phyloP scores from a whole-genome alignment of 2,113 vertebrate species.

The Bubo bubo region DNA sequence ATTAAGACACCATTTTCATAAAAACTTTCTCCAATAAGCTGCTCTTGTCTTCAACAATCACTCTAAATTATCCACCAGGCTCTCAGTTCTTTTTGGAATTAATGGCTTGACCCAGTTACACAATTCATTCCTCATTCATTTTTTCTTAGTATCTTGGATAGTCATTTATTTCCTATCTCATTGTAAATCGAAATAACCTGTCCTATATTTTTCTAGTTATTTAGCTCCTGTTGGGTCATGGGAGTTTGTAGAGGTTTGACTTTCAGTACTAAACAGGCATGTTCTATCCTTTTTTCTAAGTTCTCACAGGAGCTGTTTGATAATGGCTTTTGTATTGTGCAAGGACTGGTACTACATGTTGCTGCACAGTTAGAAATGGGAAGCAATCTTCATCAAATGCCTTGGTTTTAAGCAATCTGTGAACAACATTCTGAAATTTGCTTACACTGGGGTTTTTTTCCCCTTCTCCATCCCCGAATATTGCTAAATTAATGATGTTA shows the following conservation, averaged over 20 bases:
- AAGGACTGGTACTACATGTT: not conserved
- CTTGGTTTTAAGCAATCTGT: not conserved
- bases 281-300: not conserved
- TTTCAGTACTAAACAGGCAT: not conserved
- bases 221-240: not conserved
- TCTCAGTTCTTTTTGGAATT: not conserved
- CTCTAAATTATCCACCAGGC: not conserved
- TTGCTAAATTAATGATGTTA: not conserved
- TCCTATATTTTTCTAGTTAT: not conserved
- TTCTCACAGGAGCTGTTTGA: not conserved
- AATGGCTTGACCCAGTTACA: not conserved
- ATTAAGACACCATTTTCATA: not conserved
- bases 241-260: not conserved
- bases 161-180: not conserved
- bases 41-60: not conserved
- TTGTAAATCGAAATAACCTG: not conserved
- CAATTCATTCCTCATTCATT: not conserved
- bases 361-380: not conserved
- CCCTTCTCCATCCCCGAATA: not conserved
- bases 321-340: not conserved
- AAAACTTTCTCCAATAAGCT: not conserved
- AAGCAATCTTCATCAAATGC: not conserved
- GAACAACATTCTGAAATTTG: not conserved
- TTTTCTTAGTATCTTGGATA: not conserved
- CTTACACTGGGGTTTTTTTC: not conserved